These are phyloP conservation scores for Apostichopus leukothele DNA, from an alignment of 53 echinoderm and acorn worm species.

Conservation along the genomic window DNA sequence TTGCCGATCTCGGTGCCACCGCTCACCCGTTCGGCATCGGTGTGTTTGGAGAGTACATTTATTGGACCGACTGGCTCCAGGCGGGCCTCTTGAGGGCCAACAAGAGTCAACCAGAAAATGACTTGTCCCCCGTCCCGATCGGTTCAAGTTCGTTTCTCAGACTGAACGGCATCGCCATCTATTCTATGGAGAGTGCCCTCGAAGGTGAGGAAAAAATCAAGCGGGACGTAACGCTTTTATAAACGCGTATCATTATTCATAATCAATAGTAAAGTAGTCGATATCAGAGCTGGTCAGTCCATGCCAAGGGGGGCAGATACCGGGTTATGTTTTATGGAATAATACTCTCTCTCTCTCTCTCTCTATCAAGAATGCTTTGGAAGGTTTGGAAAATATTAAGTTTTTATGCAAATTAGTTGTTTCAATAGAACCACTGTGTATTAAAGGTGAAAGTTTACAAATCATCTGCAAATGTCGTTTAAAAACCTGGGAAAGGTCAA, in stretches of 20 bases:
- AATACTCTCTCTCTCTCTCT: no score
- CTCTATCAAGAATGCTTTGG: no score
- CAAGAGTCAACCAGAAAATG: slow-evolving; percentile 47
- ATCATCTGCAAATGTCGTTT: no score
- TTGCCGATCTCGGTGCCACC: slow-evolving; percentile 43
- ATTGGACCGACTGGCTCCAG: slow-evolving; percentile 90
- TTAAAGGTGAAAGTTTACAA: no score
- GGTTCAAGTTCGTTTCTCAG: slow-evolving; percentile 53
- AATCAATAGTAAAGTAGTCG: neutral
- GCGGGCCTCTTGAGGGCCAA: slow-evolving; percentile 64
- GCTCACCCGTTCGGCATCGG: slow-evolving; percentile 87
- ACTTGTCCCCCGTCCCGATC: slow-evolving; percentile 38
- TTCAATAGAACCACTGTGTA: no score
- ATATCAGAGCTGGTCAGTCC: no score
- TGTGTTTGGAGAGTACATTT: slow-evolving; percentile 59
- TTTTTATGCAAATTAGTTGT: no score
- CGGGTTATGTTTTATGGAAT: no score
- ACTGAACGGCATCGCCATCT: slow-evolving; percentile 60
- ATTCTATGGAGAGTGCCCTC: neutral
- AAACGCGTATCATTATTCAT: neutral
- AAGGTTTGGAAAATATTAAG: no score
- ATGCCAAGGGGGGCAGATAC: no score
- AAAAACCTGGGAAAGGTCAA: no score
- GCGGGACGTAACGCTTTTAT: no score
- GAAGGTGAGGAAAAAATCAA: neutral